These are phyloP conservation scores for Alfaro cultratus DNA, from an alignment of 2,797 vertebrate species.

Conservation along the genomic window DNA sequence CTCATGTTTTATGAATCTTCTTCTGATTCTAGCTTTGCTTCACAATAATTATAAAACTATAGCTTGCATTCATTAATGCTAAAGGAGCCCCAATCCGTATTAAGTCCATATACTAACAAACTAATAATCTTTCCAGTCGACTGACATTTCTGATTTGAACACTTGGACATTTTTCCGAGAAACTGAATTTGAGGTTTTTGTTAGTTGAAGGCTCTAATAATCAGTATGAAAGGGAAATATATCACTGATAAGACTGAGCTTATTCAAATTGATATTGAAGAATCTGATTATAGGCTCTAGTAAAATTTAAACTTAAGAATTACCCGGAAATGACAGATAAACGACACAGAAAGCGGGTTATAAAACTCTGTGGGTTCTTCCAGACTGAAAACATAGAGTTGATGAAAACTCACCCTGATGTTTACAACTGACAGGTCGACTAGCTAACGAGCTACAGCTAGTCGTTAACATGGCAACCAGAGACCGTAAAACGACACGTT, in stretches of 20 bases:
- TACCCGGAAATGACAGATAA: not conserved
- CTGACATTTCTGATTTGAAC: not conserved
- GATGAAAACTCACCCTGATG: not conserved
- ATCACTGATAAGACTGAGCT: not conserved
- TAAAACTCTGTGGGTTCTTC: too few relatives aligned
- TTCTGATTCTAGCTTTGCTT: not conserved
- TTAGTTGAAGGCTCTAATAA: not conserved
- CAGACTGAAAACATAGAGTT: not conserved
- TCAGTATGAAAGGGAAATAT: not conserved
- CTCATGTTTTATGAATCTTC: not conserved
- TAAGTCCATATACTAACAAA: not conserved
- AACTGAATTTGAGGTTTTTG: not conserved
- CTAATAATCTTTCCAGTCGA: not conserved
- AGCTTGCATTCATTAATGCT: not conserved
- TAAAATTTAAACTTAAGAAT: not conserved
- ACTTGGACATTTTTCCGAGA: not conserved
- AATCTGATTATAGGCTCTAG: not conserved
- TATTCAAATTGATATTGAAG: not conserved
- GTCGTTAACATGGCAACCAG: not conserved
- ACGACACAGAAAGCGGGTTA: not conserved
- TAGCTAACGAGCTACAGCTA: constrained; percentile 16
- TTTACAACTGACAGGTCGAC: constrained; percentile 10
- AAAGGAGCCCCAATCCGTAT: not conserved
- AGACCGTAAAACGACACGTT: not conserved
- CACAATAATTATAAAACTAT: not conserved